phyloP scores from a whole-genome alignment of 2,888 invertebrate species.

The Iselma pallidipennis region DNA sequence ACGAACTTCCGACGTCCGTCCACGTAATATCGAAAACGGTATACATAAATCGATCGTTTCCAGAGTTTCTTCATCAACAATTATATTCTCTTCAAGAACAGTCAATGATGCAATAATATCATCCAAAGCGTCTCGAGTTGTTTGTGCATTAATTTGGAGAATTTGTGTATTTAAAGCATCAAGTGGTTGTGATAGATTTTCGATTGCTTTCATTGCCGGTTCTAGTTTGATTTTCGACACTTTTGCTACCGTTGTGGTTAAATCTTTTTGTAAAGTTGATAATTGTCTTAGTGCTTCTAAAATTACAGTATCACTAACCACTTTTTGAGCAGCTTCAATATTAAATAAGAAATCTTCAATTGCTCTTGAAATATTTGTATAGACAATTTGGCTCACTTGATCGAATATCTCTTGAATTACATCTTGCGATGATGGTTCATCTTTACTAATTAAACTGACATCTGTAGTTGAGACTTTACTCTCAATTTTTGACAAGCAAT shows the following conservation, averaged over 20 bases:
- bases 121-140: conserved; percentile 43
- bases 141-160: conserved; percentile 41
- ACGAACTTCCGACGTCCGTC: conserved; percentile 44
- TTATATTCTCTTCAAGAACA: conserved; percentile 49
- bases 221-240: conserved; percentile 45
- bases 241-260: conserved; percentile 43
- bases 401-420: conserved; percentile 53
- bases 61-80: conserved; percentile 40
- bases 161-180: conserved; percentile 53
- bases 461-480: conserved; percentile 3
- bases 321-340: conserved; percentile 48
- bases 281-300: conserved; percentile 50
- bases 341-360: conserved; percentile 50
- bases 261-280: conserved; percentile 50
- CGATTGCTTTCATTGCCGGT: conserved; percentile 54
- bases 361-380: conserved; percentile 48
- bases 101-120: conserved; percentile 48
- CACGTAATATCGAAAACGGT: conserved; percentile 43
- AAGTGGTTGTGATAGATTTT: conserved; percentile 59
- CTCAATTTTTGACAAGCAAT: conserved; percentile 46
- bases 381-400: conserved; percentile 51
- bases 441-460: conserved; percentile 23
- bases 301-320: conserved; percentile 43
- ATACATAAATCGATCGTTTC: conserved; percentile 41
- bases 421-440: conserved; percentile 36